Evolutionary conservation across 2,888 invertebrate genomes (phyloP).

Genomic region (Timema podura): DNA sequence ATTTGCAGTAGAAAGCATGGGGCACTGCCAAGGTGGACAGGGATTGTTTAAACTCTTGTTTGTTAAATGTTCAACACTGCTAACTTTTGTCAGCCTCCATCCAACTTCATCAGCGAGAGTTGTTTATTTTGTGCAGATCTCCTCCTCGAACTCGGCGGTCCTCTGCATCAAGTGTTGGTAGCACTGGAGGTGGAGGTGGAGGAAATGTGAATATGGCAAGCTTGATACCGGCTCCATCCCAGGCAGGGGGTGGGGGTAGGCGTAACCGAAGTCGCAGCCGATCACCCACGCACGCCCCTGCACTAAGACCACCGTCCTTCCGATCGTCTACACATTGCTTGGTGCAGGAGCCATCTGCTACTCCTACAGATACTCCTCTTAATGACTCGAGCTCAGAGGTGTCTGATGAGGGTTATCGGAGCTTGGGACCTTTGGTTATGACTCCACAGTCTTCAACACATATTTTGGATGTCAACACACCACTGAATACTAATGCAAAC

Average conservation of each 20-base stretch:
- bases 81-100: too few species aligned
- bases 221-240: conserved; percentile 50
- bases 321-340: too few species aligned
- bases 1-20: too few species aligned
- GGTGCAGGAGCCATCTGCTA: conserved; percentile 12
- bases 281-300: conserved; percentile 37
- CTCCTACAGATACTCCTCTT: conserved; percentile 30
- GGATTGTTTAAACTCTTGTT: too few species aligned
- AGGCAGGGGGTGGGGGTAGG: conserved; percentile 37
- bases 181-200: conserved; percentile 40
- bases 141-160: conserved; percentile 50
- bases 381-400: conserved; percentile 75
- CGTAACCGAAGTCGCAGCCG: conserved; percentile 46
- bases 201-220: conserved; percentile 41
- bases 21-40: too few species aligned
- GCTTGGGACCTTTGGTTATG: conserved; percentile 46
- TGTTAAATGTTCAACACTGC: too few species aligned
- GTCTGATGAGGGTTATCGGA: conserved; percentile 80
- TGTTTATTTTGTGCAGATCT: conserved; percentile 41
- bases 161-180: conserved; percentile 49
- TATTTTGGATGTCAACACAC: too few species aligned
- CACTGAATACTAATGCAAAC: too few species aligned
- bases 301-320: conserved; percentile 31
- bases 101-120: too few species aligned
- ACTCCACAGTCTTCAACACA: background rate